phyloP scores from a whole-genome alignment of 2,888 invertebrate species.

The Melinopterus prodromus region DNA sequence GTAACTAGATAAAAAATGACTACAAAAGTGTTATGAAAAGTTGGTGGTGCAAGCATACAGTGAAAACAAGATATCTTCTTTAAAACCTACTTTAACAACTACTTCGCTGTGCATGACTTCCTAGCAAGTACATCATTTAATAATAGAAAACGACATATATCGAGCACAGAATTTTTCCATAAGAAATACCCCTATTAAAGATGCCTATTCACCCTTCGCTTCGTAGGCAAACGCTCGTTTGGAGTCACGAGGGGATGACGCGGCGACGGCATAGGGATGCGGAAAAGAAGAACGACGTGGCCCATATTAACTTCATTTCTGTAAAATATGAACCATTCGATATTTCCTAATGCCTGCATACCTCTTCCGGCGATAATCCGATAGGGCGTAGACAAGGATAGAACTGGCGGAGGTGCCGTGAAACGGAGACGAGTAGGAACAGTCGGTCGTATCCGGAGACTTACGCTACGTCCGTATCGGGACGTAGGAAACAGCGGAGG shows the following conservation, averaged over 20 bases:
- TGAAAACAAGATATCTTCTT: no score
- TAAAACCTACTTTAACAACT: not conserved
- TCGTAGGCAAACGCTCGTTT: not conserved
- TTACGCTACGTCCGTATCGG: no score
- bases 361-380: not conserved
- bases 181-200: not conserved
- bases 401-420: not conserved
- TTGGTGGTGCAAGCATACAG: no score
- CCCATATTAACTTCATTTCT: not conserved
- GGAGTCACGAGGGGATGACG: not conserved
- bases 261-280: not conserved
- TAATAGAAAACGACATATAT: not conserved
- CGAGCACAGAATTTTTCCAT: not conserved
- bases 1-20: no score
- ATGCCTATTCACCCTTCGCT: not conserved
- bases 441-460: no score
- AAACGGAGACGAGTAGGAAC: not conserved
- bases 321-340: constrained; percentile 4
- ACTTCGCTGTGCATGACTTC: not conserved
- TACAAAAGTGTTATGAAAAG: no score
- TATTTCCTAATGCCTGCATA: not conserved
- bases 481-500: not conserved
- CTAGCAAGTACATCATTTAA: not conserved
- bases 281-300: not conserved
- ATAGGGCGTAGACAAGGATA: not conserved